Conservation (phyloP, 1,140 invertebrate species). For the Oreohelix idahoensis region DNA sequence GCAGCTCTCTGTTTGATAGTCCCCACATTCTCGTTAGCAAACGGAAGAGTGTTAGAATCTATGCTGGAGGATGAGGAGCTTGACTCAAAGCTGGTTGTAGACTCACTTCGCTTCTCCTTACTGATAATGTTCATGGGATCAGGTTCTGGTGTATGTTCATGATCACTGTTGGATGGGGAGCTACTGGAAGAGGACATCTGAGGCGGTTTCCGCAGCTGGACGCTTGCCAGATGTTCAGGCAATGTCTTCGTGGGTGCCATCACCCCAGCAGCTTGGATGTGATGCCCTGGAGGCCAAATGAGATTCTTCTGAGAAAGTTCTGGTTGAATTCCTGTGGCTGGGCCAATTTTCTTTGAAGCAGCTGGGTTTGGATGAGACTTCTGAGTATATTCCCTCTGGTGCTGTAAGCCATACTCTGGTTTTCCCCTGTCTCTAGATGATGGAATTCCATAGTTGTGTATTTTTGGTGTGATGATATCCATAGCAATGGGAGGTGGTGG, state of each 20-base stretch:
- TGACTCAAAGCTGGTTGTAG: slow-evolving; percentile 78
- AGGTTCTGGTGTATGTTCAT: slow-evolving; percentile 15
- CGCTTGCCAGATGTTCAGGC: neutral
- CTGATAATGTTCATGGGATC: slow-evolving; percentile 13
- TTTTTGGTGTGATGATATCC: slow-evolving; percentile 69
- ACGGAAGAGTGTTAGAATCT: slow-evolving; percentile 95
- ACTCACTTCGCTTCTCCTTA: slow-evolving; percentile 56
- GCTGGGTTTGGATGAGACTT: neutral
- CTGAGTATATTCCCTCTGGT: slow-evolving; percentile 6
- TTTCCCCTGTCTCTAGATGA: slow-evolving; percentile 35
- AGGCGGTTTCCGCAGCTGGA: slow-evolving; percentile 6
- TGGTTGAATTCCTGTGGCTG: neutral
- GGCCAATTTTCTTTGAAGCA: neutral
- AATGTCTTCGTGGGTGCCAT: neutral
- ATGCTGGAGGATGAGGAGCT: slow-evolving; percentile 82
- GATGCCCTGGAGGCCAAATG: neutral
- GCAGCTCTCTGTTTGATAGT: slow-evolving; percentile 88
- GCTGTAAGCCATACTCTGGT: slow-evolving; percentile 22
- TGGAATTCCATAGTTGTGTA: slow-evolving; percentile 68
- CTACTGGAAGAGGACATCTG: neutral
- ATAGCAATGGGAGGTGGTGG: slow-evolving; percentile 73
- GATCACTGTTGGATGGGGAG: slow-evolving; percentile 5
- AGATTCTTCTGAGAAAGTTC: neutral
- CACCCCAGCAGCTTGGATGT: neutral
- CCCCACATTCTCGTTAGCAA: slow-evolving; percentile 98